Conservation (phyloP, 2,888 invertebrate species). For the Drosophila rubida region DNA sequence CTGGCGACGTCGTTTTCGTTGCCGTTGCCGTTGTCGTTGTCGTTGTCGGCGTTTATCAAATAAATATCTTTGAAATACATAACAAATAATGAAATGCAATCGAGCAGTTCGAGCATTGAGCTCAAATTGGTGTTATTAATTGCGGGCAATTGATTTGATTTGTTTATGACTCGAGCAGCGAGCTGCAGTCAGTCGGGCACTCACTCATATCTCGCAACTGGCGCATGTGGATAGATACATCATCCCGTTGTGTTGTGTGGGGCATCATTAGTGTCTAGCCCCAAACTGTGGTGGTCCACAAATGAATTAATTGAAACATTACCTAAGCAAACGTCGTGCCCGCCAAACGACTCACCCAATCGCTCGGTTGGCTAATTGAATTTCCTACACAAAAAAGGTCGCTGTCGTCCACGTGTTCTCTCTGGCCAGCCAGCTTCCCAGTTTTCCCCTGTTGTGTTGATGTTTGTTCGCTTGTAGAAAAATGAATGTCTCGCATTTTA, state of each 20-base stretch:
- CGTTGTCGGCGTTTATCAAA: constrained; percentile 74
- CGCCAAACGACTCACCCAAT: constrained; percentile 31
- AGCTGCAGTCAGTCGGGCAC: constrained; percentile 15
- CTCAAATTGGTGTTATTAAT: constrained; percentile 74
- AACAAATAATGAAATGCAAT: constrained; percentile 79
- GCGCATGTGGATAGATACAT: constrained; percentile 38
- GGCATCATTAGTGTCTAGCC: constrained; percentile 66
- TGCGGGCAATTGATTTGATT: constrained; percentile 75
- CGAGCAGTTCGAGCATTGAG: constrained; percentile 48
- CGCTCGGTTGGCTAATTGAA: constrained; percentile 71
- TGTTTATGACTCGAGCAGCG: constrained; percentile 47
- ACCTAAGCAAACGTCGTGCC: constrained; percentile 75
- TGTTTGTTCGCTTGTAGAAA: constrained; percentile 62
- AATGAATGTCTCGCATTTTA: constrained; percentile 81
- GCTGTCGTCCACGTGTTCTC: constrained; percentile 59
- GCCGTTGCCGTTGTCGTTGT: neutral
- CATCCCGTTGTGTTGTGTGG: constrained; percentile 20
- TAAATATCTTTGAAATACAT: constrained; percentile 78
- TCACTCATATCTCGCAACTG: constrained; percentile 9
- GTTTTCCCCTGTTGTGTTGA: constrained; percentile 9
- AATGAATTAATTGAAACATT: constrained; percentile 81
- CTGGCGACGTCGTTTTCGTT: constrained; percentile 53
- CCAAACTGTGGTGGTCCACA: constrained; percentile 39
- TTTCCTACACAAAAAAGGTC: constrained; percentile 64
- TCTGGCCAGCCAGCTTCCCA: neutral